Evolutionary conservation across 2,797 vertebrate species (phyloP).

Genomic region (Cottoperca gobio): DNA sequence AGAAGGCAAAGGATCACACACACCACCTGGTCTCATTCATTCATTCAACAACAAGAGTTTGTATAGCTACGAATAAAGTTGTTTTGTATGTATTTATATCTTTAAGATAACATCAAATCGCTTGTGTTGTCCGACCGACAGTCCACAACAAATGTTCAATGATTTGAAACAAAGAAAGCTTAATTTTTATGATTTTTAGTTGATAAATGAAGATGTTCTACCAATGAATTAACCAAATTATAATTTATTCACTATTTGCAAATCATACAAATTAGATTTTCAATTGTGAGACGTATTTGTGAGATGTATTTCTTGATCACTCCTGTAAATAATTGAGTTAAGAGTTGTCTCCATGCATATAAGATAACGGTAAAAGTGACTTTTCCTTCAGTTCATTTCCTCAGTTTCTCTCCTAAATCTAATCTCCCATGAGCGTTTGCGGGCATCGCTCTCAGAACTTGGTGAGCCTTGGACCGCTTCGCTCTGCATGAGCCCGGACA

Average conservation of each 20-base stretch:
- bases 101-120: neutral
- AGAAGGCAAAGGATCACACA: neutral
- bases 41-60: slow-evolving; percentile 5
- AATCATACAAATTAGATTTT: neutral
- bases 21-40: neutral
- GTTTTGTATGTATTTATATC: too few relatives aligned
- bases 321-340: neutral
- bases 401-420: neutral
- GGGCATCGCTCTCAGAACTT: slow-evolving; percentile 44
- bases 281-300: neutral
- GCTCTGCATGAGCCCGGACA: slow-evolving; percentile 46
- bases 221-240: neutral
- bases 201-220: neutral
- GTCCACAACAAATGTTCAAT: neutral
- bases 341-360: neutral
- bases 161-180: neutral
- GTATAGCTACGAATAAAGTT: neutral
- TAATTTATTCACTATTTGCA: neutral
- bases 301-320: neutral
- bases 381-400: slow-evolving; percentile 37
- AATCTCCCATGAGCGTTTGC: slow-evolving; percentile 19
- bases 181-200: neutral
- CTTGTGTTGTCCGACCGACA: neutral
- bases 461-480: slow-evolving; percentile 52
- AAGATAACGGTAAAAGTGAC: slow-evolving; percentile 10